A percentile compares a stretch with the other conserved stretches of the same genome.
phyloP scores from a whole-genome alignment of 2,888 invertebrate genomes.

The Disparrhopalites patrizii region DNA sequence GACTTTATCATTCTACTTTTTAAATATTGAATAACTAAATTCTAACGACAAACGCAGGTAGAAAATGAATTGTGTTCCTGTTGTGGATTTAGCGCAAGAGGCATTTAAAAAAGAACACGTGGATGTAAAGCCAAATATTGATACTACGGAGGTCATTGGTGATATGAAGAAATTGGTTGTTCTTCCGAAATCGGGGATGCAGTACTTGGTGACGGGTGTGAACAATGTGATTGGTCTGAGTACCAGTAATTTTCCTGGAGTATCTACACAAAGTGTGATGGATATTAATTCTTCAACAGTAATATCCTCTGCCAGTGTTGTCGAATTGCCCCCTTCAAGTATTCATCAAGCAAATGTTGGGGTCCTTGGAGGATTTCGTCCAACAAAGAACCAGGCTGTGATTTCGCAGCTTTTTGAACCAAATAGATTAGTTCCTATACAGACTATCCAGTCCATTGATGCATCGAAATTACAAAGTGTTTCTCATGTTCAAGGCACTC shows the following conservation, averaged over 20 bases:
- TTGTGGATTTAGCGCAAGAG: too few species aligned
- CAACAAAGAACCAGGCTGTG: slow-evolving; percentile 35
- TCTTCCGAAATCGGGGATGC: slow-evolving; percentile 21
- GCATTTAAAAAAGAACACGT: neutral
- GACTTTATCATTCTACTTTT: too few species aligned
- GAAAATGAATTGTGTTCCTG: too few species aligned
- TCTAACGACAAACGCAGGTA: too few species aligned
- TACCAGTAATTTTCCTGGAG: slow-evolving; percentile 15
- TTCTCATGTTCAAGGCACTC: slow-evolving; percentile 15
- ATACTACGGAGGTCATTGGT: neutral
- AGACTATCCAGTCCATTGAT: slow-evolving; percentile 21
- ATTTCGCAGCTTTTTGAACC: slow-evolving; percentile 25
- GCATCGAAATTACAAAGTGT: slow-evolving; percentile 23
- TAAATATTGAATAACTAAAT: too few species aligned
- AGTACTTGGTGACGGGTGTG: slow-evolving; percentile 17
- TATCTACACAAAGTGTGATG: slow-evolving; percentile 4
- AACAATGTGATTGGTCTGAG: slow-evolving; percentile 6
- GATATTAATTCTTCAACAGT: slow-evolving; percentile 3
- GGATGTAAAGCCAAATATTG: neutral
- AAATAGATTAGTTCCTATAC: slow-evolving; percentile 24
- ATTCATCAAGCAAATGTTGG: slow-evolving; percentile 51
- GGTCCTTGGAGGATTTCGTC: slow-evolving; percentile 48
- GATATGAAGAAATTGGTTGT: slow-evolving; percentile 19
- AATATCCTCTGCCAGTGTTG: neutral
- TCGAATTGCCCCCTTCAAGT: slow-evolving; percentile 50